These are phyloP conservation scores for Otus sunia DNA, from an alignment of 2,113 vertebrate genomes.

Conservation along the genomic window DNA sequence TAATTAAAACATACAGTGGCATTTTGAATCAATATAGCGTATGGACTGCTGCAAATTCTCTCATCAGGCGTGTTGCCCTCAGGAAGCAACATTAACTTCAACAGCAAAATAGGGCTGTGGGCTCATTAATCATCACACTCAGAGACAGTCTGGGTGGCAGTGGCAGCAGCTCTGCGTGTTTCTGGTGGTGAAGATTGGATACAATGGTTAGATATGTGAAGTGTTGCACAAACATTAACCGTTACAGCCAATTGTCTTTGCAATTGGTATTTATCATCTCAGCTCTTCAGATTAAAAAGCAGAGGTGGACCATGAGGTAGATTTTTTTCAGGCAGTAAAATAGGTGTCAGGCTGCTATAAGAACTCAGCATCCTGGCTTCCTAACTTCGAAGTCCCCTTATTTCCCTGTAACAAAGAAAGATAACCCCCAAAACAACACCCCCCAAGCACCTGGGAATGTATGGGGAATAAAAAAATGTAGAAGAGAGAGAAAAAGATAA, in stretches of 20 bases:
- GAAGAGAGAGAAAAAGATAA: not conserved
- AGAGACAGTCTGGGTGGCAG: conserved; percentile 41
- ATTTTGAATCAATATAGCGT: conserved; percentile 67
- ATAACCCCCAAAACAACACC: not conserved
- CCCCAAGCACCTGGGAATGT: not conserved
- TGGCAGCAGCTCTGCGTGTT: conserved; percentile 25
- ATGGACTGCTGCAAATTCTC: conserved; percentile 65
- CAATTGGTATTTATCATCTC: conserved; percentile 1
- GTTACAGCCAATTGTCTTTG: conserved; percentile 37
- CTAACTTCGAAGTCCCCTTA: not conserved
- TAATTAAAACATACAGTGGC: conserved; percentile 67
- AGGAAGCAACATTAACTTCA: conserved; percentile 69
- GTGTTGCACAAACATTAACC: conserved; percentile 46
- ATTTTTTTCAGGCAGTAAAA: not conserved
- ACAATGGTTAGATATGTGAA: conserved; percentile 31
- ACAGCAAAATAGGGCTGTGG: conserved; percentile 61
- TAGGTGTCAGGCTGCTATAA: not conserved
- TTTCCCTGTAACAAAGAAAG: not conserved
- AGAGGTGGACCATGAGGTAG: not conserved
- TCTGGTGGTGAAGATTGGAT: conserved; percentile 15
- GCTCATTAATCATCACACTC: conserved; percentile 62
- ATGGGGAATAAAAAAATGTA: not conserved
- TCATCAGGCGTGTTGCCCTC: conserved; percentile 62
- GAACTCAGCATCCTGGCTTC: not conserved
- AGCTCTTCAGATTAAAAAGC: not conserved